Evolutionary conservation across 1,140 invertebrate species (phyloP), one percentile per base, ranked within the genome.

Genomic region (Centruroides sculpturatus): DNA sequence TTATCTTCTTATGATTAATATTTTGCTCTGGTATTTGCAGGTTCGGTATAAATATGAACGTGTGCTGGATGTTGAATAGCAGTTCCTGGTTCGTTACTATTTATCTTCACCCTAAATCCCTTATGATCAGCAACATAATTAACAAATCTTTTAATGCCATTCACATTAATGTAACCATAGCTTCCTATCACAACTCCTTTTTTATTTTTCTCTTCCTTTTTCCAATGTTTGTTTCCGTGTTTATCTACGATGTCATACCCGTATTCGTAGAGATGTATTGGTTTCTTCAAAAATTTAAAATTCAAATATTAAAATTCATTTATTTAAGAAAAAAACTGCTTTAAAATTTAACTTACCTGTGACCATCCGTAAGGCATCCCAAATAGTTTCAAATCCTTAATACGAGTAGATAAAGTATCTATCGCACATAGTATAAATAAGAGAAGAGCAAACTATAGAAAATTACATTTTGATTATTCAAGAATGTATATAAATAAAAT

Each of bases 231-330:
- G 11, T 41, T 62, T 51, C 67, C 68, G 7, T 56, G 35, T 49
- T 68, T 46, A 48, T 47, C 61, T 54, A 62, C 50, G 35, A 62
- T 61, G 6, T 62, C 51, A 48, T 62, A 62, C 41, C 59, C 61
- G 57, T 62, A 62, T 9, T 59, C 59, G 47, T 62, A 62, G 4
- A 56, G 60, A 13, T 61, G 60, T 13, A 51, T 11, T 8, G 12
- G 50, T 51, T 5, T 34, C 50, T 51, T n/a, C 5, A 11, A 10
- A 41, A 41, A 41, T 2, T 6, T 41, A 1, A 23, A 23, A 23
- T 23, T 23, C 2, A 23, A 23, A 23, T 23, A 41, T 41, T 41
- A 41, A 41, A 41, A 41, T 6, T 41, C 23, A 23, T 41, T 41
- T 41, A 41, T 8, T 8, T 41, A 41, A 1, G 41, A 41, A 3